Percentiles rank a stretch among this genome's conserved stretches.
These are phyloP conservation scores for Eubasilissa regina DNA, from an alignment of 1,140 invertebrate genomes.

Conservation along the genomic window DNA sequence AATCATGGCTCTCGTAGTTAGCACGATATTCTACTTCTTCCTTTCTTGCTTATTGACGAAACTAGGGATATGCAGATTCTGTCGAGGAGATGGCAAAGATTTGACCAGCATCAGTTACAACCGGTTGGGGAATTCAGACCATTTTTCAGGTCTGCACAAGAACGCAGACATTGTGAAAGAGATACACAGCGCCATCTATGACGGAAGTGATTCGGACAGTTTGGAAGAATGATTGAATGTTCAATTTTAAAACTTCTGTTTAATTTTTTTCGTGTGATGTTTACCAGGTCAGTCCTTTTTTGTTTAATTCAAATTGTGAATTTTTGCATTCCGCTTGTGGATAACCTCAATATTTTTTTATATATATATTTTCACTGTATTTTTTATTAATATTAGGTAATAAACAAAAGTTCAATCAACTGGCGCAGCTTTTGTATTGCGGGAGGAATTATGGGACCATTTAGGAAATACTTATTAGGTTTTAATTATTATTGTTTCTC, in stretches of 20 bases:
- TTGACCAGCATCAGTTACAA: constrained; percentile 48
- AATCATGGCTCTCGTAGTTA: constrained; percentile 48
- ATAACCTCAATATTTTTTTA: too few species aligned
- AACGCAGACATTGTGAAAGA: constrained; percentile 48
- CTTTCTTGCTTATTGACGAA: constrained; percentile 43
- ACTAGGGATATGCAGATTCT: constrained; percentile 16
- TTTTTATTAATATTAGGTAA: too few species aligned
- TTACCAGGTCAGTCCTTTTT: constrained; percentile 1
- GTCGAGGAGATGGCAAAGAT: not conserved
- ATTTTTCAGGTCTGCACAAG: constrained; percentile 6
- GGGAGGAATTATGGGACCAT: too few species aligned
- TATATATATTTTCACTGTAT: too few species aligned
- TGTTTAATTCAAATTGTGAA: too few species aligned
- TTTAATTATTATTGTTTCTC: too few species aligned
- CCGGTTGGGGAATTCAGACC: constrained; percentile 43
- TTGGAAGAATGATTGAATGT: not conserved
- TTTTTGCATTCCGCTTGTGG: too few species aligned
- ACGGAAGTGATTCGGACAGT: constrained; percentile 54
- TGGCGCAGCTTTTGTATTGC: too few species aligned
- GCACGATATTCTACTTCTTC: constrained; percentile 46
- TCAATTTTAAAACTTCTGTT: too few species aligned
- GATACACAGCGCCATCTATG: constrained; percentile 53
- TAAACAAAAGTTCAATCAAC: too few species aligned
- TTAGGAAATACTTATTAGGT: too few species aligned
- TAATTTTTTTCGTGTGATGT: constrained; percentile 13